Conservation (phyloP, 1,140 invertebrate species). For the Drosophila trapezifrons region DNA sequence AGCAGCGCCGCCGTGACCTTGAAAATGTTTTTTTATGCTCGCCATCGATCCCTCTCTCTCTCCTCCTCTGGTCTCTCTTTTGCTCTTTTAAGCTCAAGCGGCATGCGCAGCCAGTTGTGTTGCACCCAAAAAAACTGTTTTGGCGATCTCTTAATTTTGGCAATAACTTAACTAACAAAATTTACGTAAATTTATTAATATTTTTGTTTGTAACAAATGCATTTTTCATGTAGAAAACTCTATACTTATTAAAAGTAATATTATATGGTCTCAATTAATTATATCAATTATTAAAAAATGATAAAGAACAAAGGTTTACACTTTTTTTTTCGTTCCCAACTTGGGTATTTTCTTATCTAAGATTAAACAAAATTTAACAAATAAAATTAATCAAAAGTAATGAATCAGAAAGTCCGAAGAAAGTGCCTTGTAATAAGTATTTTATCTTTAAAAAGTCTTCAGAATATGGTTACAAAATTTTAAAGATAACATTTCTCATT, state of each 20-base stretch:
- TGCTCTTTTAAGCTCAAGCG: conserved; percentile 13
- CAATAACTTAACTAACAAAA: neutral
- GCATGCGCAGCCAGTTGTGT: conserved; percentile 55
- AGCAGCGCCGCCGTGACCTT: conserved; percentile 55
- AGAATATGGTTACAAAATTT: no score
- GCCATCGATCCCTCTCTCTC: conserved; percentile 7
- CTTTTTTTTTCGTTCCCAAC: neutral
- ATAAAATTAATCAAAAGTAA: no score
- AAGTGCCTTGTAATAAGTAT: no score
- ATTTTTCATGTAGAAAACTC: no score
- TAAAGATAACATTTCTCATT: no score
- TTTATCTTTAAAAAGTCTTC: no score
- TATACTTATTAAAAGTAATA: no score
- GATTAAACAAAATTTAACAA: conserved; percentile 1
- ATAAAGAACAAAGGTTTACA: conserved; percentile 5
- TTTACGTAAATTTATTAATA: neutral
- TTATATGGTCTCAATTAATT: neutral
- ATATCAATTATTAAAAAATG: conserved; percentile 4
- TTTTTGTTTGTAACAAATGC: neutral
- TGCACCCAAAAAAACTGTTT: conserved; percentile 5
- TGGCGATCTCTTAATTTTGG: neutral
- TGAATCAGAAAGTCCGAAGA: no score
- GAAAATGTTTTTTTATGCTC: conserved; percentile 49
- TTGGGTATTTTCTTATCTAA: neutral
- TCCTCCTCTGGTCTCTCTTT: neutral